phyloP scores from a whole-genome alignment of 2,888 invertebrate species.

The Drymonia ruficornis region DNA sequence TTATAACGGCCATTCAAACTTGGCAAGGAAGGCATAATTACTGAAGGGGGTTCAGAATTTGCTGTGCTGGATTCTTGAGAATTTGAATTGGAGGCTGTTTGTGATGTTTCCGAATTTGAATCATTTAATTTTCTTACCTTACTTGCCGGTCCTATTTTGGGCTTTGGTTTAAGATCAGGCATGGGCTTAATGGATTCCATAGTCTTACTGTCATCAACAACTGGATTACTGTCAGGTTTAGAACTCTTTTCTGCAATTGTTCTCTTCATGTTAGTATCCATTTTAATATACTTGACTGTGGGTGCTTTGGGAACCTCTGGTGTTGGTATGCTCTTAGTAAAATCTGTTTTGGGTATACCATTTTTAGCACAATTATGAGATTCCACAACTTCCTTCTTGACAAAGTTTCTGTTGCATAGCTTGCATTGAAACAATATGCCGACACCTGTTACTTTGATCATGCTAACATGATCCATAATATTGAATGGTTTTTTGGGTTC shows the following conservation, averaged over 20 bases:
- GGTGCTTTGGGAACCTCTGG: slow-evolving; percentile 63
- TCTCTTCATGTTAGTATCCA: slow-evolving; percentile 48
- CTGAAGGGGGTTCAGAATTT: slow-evolving; percentile 38
- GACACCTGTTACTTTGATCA: slow-evolving; percentile 76
- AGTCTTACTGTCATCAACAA: slow-evolving; percentile 17
- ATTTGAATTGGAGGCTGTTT: slow-evolving; percentile 7
- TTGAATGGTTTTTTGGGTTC: slow-evolving; percentile 54
- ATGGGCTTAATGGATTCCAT: slow-evolving; percentile 26
- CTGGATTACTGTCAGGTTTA: slow-evolving; percentile 29
- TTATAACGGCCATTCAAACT: slow-evolving; percentile 67
- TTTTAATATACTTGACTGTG: slow-evolving; percentile 73
- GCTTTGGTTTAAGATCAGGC: slow-evolving; percentile 49
- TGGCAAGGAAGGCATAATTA: slow-evolving; percentile 56
- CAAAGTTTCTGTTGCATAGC: slow-evolving; percentile 75
- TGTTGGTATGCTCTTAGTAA: slow-evolving; percentile 44
- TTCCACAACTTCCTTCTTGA: slow-evolving; percentile 70
- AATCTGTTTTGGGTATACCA: slow-evolving; percentile 60
- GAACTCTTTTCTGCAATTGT: slow-evolving; percentile 30
- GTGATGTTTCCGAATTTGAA: slow-evolving; percentile 22
- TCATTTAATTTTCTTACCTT: slow-evolving; percentile 46
- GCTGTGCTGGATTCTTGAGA: slow-evolving; percentile 18
- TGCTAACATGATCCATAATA: slow-evolving; percentile 76
- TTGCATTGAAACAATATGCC: slow-evolving; percentile 78
- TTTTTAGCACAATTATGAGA: slow-evolving; percentile 75
- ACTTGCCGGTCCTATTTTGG: slow-evolving; percentile 74